Evolutionary conservation across 2,888 invertebrate species (phyloP), one percentile per base, ranked within the genome.

Genomic region (Patella pellucida): DNA sequence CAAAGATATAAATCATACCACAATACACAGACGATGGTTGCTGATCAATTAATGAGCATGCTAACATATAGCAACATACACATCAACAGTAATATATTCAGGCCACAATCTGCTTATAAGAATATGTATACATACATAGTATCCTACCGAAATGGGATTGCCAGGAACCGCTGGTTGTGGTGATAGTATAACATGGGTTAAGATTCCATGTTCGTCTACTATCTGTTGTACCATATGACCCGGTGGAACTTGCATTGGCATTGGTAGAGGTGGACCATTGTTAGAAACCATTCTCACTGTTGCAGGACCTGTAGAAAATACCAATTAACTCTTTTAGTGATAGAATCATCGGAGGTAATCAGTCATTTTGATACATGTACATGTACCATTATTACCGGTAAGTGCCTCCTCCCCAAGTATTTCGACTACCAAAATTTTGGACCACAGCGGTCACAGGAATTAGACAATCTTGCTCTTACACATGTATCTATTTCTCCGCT

Each of bases 211-310:
- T 92, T 97, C 97, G 92, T 97, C 97, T 86, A 97, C 94, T 89
- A 97, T 96, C 91, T 96, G 97, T 91, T 95, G 95, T 90, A 97
- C 96, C 91, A 96, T 94, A 93, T 97, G 95, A 83, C 96, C 97
- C 75, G 95, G 95, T 79, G 97, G 96, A 85, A 97, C 96, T 92
- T 96, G 95, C 90, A 97, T 95, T 75, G 96, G 96, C 94, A 97
- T 95, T 79, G 95, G 94, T 87, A 95, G 93, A 75, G 95, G 95
- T 77, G 95, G 95, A 85, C 94, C 94, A 91, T 94, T 94, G 88
- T 95, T 95, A 85, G 95, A 95, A 86, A 96, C 95, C 95, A 96
- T 95, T 86, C 95, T 94, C 85, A 96, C 95, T 83, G 95, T 95
- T 91, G 95, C 95, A 89, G 96, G 95, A 90, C 96, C 96, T 95